Evolutionary conservation across 2,113 vertebrate species (phyloP).

Genomic region (Pycnonotus jocosus): DNA sequence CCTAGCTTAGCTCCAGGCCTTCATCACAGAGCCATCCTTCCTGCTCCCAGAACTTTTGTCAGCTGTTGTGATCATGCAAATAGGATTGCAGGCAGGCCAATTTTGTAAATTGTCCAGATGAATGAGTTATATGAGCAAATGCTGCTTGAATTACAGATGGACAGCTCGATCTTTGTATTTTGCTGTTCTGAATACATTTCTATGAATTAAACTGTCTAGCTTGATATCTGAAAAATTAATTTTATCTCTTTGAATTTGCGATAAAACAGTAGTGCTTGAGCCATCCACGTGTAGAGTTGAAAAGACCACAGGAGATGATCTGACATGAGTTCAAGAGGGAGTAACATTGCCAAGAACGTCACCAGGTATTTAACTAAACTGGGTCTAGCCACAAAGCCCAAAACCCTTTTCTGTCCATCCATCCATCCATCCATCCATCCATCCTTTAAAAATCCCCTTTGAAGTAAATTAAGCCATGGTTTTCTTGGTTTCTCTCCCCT

Average conservation of each 20-base stretch:
- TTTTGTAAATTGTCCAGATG: slow-evolving; percentile 39
- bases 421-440: neutral
- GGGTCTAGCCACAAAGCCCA: neutral
- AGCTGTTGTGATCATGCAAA: slow-evolving; percentile 44
- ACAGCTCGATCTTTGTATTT: neutral
- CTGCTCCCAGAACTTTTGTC: slow-evolving; percentile 10
- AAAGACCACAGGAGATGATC: neutral
- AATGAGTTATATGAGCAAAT: slow-evolving; percentile 30
- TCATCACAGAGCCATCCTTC: neutral
- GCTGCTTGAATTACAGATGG: slow-evolving; percentile 36
- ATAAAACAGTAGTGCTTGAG: neutral
- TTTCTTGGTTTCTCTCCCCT: neutral
- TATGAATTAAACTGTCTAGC: neutral
- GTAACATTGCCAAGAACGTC: neutral
- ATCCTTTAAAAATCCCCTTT: neutral
- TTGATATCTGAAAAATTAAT: neutral
- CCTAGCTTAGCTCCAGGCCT: neutral
- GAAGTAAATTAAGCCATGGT: neutral
- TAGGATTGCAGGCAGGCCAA: slow-evolving; percentile 15
- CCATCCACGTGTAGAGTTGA: neutral
- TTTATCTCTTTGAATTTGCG: neutral
- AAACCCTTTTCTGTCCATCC: neutral
- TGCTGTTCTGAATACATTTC: neutral
- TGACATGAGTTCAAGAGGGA: neutral
- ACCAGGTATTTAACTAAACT: neutral